Evolutionary conservation across 2,113 vertebrate species (phyloP).

Genomic region (Malurus melanocephalus): DNA sequence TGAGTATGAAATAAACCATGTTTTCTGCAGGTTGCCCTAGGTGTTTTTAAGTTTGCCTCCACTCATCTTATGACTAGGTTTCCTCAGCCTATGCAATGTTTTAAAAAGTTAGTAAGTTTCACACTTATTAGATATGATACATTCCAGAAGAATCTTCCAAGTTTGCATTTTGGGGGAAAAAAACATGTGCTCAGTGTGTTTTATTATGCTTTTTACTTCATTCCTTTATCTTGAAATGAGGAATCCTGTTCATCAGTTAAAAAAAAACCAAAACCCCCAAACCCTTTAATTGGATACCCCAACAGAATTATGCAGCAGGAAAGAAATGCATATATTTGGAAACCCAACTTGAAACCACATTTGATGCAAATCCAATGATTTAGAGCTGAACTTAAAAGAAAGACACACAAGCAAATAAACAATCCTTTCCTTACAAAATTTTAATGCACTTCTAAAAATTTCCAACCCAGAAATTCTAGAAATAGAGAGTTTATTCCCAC

Average conservation of each 20-base stretch:
- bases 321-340: neutral
- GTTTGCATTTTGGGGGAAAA: neutral
- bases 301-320: neutral
- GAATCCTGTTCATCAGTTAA: neutral
- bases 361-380: neutral
- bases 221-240: neutral
- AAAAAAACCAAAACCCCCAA: neutral
- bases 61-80: neutral
- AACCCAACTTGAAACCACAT: neutral
- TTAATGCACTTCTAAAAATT: neutral
- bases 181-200: neutral
- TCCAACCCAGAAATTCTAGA: neutral
- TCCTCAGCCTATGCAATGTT: neutral
- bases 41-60: neutral
- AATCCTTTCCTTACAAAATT: neutral
- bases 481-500: neutral
- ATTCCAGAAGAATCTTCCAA: neutral
- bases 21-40: neutral
- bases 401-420: neutral
- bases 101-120: neutral
- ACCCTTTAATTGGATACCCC: neutral
- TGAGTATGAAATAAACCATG: slow-evolving; percentile 15
- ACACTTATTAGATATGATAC: neutral
- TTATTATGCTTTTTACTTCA: neutral
- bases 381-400: neutral